phyloP scores from a whole-genome alignment of 1,140 invertebrate genomes.

The Formica selysi region DNA sequence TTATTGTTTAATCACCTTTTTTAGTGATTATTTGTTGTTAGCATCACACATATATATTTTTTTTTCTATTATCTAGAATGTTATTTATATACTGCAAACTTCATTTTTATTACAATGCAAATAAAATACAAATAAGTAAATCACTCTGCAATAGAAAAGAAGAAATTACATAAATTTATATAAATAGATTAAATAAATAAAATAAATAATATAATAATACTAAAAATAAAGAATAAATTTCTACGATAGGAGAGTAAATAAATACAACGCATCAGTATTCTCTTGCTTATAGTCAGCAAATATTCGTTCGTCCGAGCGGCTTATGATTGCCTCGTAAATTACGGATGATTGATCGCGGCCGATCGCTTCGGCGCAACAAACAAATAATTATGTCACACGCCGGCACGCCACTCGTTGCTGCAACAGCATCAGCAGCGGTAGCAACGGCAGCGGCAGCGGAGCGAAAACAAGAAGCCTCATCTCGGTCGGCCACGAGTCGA shows the following conservation, averaged over 20 bases:
- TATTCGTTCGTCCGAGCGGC: neutral
- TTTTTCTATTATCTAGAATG: neutral
- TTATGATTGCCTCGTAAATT: slow-evolving; percentile 37
- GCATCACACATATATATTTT: neutral
- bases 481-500: slow-evolving; percentile 53
- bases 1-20: neutral
- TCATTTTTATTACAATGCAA: neutral
- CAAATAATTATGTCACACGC: slow-evolving; percentile 75
- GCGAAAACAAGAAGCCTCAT: slow-evolving; percentile 73
- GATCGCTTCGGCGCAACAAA: slow-evolving; percentile 62
- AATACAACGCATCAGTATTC: neutral
- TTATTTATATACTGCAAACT: neutral
- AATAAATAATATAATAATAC: too few species aligned
- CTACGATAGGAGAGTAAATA: neutral
- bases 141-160: neutral
- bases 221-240: neutral
- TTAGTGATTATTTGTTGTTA: neutral
- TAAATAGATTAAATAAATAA: neutral
- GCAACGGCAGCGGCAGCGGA: neutral
- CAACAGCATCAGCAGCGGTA: neutral
- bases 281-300: neutral
- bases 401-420: neutral
- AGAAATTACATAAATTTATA: neutral
- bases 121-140: neutral
- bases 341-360: slow-evolving; percentile 51